A percentile compares a stretch with the other conserved stretches of the same genome.
Conservation (phyloP, 2,113 vertebrate species). For the Solea senegalensis region DNA sequence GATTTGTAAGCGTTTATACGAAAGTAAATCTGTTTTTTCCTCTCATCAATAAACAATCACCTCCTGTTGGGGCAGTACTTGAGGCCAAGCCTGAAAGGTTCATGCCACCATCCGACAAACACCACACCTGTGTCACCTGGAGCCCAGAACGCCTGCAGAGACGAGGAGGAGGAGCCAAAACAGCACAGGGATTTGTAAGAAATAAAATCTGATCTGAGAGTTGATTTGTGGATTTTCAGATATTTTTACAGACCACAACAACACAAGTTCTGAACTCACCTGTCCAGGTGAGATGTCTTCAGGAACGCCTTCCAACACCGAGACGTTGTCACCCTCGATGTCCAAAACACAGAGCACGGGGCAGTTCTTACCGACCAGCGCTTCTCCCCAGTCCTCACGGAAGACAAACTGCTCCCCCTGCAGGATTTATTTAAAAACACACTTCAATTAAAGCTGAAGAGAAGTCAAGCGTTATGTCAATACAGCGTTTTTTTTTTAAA, state of each 20-base stretch:
- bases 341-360: constrained; percentile 91
- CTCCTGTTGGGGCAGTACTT: constrained; percentile 89
- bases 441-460: background rate
- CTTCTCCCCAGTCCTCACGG: constrained; percentile 92
- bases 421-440: constrained; percentile 19
- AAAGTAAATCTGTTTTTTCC: background rate
- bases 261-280: constrained; percentile 73
- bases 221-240: too few species aligned
- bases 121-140: constrained; percentile 88
- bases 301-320: constrained; percentile 88
- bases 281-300: constrained; percentile 92
- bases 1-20: background rate
- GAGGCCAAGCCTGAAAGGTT: constrained; percentile 90
- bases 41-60: constrained; percentile 70
- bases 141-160: constrained; percentile 92
- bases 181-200: too few species aligned
- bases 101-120: constrained; percentile 93
- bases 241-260: background rate
- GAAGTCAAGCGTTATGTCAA: background rate
- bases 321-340: constrained; percentile 86
- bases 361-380: constrained; percentile 82
- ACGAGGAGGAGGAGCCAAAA: background rate
- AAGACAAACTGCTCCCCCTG: constrained; percentile 90
- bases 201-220: too few species aligned
- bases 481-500: background rate